A percentile compares a stretch with the other conserved stretches of the same genome.
Conservation (phyloP, 2,888 invertebrate genomes). For the Ctena decussata region DNA sequence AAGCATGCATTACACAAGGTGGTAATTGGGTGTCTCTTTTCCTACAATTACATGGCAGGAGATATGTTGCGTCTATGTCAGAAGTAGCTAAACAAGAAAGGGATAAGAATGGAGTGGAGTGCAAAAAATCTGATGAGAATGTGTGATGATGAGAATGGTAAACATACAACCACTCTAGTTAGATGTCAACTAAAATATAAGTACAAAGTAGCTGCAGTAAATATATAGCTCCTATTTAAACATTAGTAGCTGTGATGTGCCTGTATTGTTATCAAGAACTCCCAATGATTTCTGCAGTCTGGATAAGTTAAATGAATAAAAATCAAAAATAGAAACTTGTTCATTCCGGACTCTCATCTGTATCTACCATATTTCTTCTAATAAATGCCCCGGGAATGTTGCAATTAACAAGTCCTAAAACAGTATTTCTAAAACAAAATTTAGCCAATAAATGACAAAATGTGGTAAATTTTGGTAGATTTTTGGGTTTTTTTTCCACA, state of each 20-base stretch:
- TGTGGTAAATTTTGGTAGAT: no score
- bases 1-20: slow-evolving; percentile 8
- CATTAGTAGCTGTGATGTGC: slow-evolving; percentile 7
- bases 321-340: no score
- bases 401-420: no score
- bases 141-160: slow-evolving; percentile 54
- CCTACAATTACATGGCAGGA: slow-evolving; percentile 12
- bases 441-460: no score
- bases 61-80: neutral
- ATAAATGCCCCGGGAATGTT: no score
- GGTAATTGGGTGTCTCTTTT: slow-evolving; percentile 12
- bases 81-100: neutral
- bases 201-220: slow-evolving; percentile 39
- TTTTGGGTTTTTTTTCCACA: no score
- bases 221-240: slow-evolving; percentile 12
- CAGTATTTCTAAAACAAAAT: no score
- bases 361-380: no score
- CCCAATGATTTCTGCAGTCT: neutral
- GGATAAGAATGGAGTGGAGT: neutral
- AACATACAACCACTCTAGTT: slow-evolving; percentile 53
- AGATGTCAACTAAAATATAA: slow-evolving; percentile 48
- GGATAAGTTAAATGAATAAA: no score
- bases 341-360: no score
- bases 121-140: slow-evolving; percentile 50
- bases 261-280: neutral